Evolutionary conservation across 2,113 vertebrate genomes (phyloP), one percentile per base, ranked within the genome.

Genomic region (Phycodurus eques): DNA sequence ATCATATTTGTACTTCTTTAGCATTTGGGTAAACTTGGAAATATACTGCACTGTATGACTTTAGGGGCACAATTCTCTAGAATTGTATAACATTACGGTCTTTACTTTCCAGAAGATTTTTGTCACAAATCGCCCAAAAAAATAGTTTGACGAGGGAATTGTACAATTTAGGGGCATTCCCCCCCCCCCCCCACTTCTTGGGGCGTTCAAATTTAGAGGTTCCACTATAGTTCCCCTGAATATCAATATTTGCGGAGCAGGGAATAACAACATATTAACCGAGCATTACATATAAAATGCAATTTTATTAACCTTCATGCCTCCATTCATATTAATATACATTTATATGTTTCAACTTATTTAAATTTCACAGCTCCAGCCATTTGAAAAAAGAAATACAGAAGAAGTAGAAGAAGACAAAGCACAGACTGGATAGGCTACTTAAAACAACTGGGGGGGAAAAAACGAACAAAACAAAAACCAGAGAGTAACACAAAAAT

Each of bases 271-370:
- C 70, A 76, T 73, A 72, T 79, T 77, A 69, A 79, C 66, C 81
- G 70, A 42, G 59, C 77, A 82, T 96, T 98, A 96, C 95, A 97
- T 99, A 99, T 94, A 99, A 99, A 99, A 99, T 96, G 96, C 93
- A 94, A 92, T 95, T 99, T 98, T 99, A 99, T 98, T 98, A 95
- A 95, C 95, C 96, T 96, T 98, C 98, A 99, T 99, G 98, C 98
- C 98, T 97, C 95, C 95, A 96, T 97, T 98, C 95, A 98, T 96
- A 96, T 97, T 95, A 96, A 96, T 96, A 96, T 98, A 99, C 97
- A 97, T 95, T 94, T 96, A 96, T 96, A 96, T 95, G 93, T 96
- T 96, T 96, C 94, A 97, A 96, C 93, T 98, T 94, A 93, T 95
- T 95, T 98, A 94, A 93, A 94, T 94, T 97, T 99, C 97, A 99